phyloP scores from a whole-genome alignment of 1,140 invertebrate species.

The Carcinoscorpius rotundicauda region DNA sequence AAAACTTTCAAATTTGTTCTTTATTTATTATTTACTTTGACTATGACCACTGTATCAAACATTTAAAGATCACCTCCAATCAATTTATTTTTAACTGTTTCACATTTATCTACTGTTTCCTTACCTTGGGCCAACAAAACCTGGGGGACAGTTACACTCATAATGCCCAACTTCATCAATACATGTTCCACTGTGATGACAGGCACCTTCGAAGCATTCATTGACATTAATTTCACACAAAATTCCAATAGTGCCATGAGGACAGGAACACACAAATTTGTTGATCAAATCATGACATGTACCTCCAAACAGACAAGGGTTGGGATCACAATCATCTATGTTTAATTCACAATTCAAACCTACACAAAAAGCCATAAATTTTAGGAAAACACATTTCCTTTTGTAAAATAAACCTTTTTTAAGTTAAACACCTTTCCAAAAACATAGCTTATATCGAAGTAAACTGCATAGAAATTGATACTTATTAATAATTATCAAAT shows the following conservation, averaged over 20 bases:
- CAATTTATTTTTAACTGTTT: slow-evolving; percentile 25
- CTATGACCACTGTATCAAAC: slow-evolving; percentile 46
- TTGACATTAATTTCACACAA: slow-evolving; percentile 83
- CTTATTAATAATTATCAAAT: too few species aligned
- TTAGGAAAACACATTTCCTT: too few species aligned
- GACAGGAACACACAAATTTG: slow-evolving; percentile 75
- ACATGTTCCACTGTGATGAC: slow-evolving; percentile 92
- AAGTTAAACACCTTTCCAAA: too few species aligned
- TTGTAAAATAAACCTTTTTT: too few species aligned
- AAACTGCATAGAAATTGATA: too few species aligned
- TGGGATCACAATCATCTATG: slow-evolving; percentile 52
- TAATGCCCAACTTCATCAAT: slow-evolving; percentile 51
- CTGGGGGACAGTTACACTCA: slow-evolving; percentile 77
- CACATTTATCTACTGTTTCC: slow-evolving; percentile 36
- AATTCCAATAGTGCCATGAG: slow-evolving; percentile 72
- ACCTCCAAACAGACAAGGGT: slow-evolving; percentile 77
- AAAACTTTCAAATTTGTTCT: too few species aligned
- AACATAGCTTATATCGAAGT: too few species aligned
- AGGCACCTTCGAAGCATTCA: slow-evolving; percentile 75
- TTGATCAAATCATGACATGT: slow-evolving; percentile 77
- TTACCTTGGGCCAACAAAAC: slow-evolving; percentile 68
- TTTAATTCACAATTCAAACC: slow-evolving; percentile 53
- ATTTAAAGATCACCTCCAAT: slow-evolving; percentile 20
- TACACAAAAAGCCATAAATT: slow-evolving; percentile 22
- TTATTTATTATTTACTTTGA: slow-evolving; percentile 57